These are phyloP conservation scores for Neotoxoptera formosana DNA, from an alignment of 1,140 invertebrate species.

Conservation along the genomic window DNA sequence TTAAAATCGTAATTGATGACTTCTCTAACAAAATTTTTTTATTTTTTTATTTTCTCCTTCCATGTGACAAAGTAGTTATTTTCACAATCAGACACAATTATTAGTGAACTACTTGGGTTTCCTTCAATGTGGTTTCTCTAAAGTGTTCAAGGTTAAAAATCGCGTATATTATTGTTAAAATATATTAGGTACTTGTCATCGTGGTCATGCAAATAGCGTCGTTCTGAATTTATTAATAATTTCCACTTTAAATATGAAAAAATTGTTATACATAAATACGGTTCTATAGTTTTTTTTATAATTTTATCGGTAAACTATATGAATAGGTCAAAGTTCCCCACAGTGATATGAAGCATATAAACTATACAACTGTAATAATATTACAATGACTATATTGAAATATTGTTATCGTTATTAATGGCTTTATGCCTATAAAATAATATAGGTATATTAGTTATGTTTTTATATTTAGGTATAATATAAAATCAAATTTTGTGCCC, in stretches of 20 bases:
- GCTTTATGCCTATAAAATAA: not conserved
- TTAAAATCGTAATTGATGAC: constrained; percentile 1
- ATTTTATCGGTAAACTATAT: not conserved
- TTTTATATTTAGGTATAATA: not conserved
- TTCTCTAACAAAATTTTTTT: not conserved
- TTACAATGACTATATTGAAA: not conserved
- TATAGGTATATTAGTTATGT: not conserved
- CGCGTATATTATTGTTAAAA: not conserved
- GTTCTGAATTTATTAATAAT: not conserved
- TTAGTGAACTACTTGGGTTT: not conserved
- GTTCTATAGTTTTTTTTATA: not conserved
- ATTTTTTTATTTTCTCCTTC: not conserved
- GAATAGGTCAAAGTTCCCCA: not conserved
- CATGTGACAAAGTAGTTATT: not conserved
- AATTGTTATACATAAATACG: not conserved
- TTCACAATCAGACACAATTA: not conserved
- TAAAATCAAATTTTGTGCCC: not conserved
- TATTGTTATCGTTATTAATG: not conserved
- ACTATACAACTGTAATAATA: not conserved
- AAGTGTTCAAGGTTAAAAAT: not conserved
- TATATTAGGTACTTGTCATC: too few relatives aligned
- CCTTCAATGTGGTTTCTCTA: not conserved
- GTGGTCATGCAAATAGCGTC: too few relatives aligned
- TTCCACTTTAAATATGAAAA: not conserved
- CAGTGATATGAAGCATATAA: not conserved